Evolutionary conservation across 92 coral and sea anemone genomes (phyloP), one percentile per base, ranked within the genome.

Genomic region (Isaurus tuberculatus): DNA sequence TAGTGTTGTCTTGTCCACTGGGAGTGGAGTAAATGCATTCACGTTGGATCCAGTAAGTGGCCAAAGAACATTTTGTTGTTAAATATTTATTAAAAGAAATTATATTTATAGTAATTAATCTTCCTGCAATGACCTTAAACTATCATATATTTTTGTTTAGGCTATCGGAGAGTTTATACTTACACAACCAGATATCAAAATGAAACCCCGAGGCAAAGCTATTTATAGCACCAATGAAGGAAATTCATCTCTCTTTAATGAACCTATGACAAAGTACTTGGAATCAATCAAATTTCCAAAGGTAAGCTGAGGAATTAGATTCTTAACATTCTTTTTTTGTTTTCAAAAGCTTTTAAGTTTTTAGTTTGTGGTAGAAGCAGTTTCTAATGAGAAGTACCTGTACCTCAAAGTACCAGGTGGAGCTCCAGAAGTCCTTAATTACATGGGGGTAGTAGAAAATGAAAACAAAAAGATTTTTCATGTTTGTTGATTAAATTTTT

Each of bases 201-300:
- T 96, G 92, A 96, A 96, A 79, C 98, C 99, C 17, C 87, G 98
- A 67, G 99, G 99, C 60, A 96, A 96, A 84, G 69, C 92, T 0
- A 96, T 96, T 66, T 96, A 92, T 85, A 96, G 99, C 36, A 78
- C 92, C 65, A 96, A 96, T 89, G 99, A 96, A 75, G 99, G 99
- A 43, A 94, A 96, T 83, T 85, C 93, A 33, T 87, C 84, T 13
- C 84, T 88, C 80, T 94, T 96, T 92, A 90, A 89, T 72, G 94
- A 96, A 63, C 91, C 94, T 64, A 91, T 93, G 68, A 94, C 91
- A 23, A 94, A 96, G 51, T 96, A 94, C 82, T 53, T 96, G 31
- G 93, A 90, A 70, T 88, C 91, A 40, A 91, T 96, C 65, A 96
- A 96, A 83, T 91, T 84, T 81, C 99, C 99, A 42, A 96, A 91